Conservation (phyloP, 2,113 vertebrate genomes). For the Xyrauchen texanus region DNA sequence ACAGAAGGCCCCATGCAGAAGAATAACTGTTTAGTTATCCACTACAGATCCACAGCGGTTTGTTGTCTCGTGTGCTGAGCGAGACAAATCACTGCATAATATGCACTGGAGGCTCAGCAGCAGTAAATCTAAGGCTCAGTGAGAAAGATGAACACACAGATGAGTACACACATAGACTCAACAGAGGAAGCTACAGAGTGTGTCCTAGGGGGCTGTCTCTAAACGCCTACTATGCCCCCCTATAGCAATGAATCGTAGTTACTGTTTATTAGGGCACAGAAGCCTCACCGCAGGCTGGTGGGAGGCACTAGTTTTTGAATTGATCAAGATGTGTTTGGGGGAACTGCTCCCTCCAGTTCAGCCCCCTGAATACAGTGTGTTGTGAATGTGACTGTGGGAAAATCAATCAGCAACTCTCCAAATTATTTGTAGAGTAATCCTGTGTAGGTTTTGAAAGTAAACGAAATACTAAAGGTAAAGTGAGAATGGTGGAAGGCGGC, state of each 20-base stretch:
- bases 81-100: constrained; percentile 32
- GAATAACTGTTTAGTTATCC: constrained; percentile 18
- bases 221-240: background rate
- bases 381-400: constrained; percentile 10
- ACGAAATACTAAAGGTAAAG: too few relatives aligned
- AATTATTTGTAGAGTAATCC: background rate
- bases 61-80: constrained; percentile 17
- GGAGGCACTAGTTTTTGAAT: background rate
- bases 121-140: constrained; percentile 31
- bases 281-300: background rate
- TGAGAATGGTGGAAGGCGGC: too few relatives aligned
- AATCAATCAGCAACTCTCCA: constrained; percentile 4
- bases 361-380: background rate
- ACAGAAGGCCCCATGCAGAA: background rate
- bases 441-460: too few relatives aligned
- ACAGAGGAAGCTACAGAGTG: too few relatives aligned
- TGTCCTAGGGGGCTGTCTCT: background rate
- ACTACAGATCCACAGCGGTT: constrained; percentile 3
- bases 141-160: constrained; percentile 5
- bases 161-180: too few relatives aligned
- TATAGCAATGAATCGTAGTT: constrained; percentile 32
- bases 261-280: constrained; percentile 29
- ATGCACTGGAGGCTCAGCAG: constrained; percentile 26
- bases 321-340: constrained; percentile 27
- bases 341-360: background rate